Conservation (phyloP, 2,113 vertebrate genomes). For the Lipophrys pholis region DNA sequence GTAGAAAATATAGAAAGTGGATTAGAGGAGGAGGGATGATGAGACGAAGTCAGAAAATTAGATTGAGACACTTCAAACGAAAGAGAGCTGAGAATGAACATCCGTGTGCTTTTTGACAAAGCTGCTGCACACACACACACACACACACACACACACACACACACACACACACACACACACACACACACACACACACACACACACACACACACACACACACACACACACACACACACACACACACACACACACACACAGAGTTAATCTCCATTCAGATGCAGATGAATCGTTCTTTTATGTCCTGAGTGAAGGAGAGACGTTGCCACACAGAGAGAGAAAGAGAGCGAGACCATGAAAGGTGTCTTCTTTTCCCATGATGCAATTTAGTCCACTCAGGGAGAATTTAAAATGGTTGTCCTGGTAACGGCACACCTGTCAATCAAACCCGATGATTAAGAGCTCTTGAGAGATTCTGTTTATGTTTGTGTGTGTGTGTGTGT, state of each 20-base stretch:
- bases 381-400: background rate
- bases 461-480: too few relatives aligned
- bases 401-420: conserved; percentile 5
- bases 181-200: too few relatives aligned
- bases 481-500: too few relatives aligned
- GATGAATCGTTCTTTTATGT: conserved; percentile 31
- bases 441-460: too few relatives aligned
- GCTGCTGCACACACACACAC: conserved; percentile 12
- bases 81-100: conserved; percentile 16
- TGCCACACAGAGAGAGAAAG: background rate
- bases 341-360: conserved; percentile 12
- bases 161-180: too few relatives aligned
- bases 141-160: too few relatives aligned
- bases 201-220: background rate
- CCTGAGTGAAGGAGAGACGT: conserved; percentile 13
- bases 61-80: conserved; percentile 38
- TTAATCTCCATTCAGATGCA: conserved; percentile 43
- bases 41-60: conserved; percentile 27
- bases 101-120: conserved; percentile 21
- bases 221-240: background rate
- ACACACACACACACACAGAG: background rate
- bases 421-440: conserved; percentile 9
- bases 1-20: background rate
- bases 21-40: conserved; percentile 1
- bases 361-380: conserved; percentile 7